These are phyloP conservation scores for Danio rerio DNA, from an alignment of 2,113 vertebrate genomes.

Conservation along the genomic window DNA sequence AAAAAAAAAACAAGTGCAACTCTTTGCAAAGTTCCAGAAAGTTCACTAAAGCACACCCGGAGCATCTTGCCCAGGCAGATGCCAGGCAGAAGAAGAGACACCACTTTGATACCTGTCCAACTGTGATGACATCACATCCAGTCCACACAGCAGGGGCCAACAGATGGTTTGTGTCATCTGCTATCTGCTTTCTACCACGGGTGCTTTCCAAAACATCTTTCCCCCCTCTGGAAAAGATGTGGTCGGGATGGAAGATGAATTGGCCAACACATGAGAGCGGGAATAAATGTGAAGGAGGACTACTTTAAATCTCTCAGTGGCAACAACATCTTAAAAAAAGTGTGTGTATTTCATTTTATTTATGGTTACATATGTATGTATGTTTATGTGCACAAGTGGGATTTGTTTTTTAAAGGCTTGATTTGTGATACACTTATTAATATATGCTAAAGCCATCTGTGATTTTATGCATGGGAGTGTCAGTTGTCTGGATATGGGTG, in stretches of 20 bases:
- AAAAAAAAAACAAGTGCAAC: neutral
- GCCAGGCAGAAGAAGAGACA: constrained; percentile 32
- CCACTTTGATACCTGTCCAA: constrained; percentile 53
- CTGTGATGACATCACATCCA: constrained; percentile 48
- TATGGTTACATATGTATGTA: neutral
- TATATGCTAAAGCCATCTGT: neutral
- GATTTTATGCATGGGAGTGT: neutral
- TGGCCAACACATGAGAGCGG: neutral
- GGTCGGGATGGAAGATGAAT: neutral
- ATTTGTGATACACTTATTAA: neutral
- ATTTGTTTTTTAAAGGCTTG: neutral
- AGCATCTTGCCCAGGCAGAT: constrained; percentile 46
- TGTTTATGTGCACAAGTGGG: neutral
- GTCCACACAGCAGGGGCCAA: constrained; percentile 39
- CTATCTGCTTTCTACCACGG: constrained; percentile 18
- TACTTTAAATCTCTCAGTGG: neutral
- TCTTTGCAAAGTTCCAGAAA: constrained; percentile 21
- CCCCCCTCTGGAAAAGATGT: neutral
- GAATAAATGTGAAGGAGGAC: neutral
- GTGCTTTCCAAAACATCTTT: constrained; percentile 29
- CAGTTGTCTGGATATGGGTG: neutral
- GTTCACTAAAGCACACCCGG: constrained; percentile 27
- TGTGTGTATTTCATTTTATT: neutral
- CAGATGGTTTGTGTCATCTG: constrained; percentile 52
- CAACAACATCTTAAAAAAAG: neutral